A percentile compares a stretch with the other conserved stretches of the same genome.
These are phyloP conservation scores for Caenorhabditis macrosperma DNA, from an alignment of 2,888 invertebrate genomes.

Conservation along the genomic window DNA sequence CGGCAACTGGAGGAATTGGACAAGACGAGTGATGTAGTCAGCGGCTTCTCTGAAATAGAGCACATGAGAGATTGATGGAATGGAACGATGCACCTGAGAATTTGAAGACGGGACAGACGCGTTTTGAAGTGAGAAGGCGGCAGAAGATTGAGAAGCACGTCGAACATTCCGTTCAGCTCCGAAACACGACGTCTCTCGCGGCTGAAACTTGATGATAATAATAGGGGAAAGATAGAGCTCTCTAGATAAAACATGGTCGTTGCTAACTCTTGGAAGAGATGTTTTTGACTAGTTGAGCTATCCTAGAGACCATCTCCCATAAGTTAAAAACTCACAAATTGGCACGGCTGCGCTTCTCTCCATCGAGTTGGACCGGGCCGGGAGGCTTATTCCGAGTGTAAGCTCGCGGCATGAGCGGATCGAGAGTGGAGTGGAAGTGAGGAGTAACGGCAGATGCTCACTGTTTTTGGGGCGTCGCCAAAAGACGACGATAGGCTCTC, in stretches of 20 bases:
- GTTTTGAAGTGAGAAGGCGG: slow-evolving; percentile 19
- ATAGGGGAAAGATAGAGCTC: neutral
- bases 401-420: neutral
- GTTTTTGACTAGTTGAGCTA: too few relatives aligned
- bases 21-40: slow-evolving; percentile 18
- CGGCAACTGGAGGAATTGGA: neutral
- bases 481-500: neutral
- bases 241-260: too few relatives aligned
- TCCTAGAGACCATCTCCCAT: too few relatives aligned
- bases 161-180: slow-evolving; percentile 34
- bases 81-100: slow-evolving; percentile 13
- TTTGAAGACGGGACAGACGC: slow-evolving; percentile 21
- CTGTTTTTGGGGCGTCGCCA: neutral
- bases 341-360: neutral
- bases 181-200: slow-evolving; percentile 25
- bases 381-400: neutral
- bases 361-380: neutral
- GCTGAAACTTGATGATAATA: neutral
- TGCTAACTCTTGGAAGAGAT: too few relatives aligned
- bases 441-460: slow-evolving; percentile 9
- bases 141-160: slow-evolving; percentile 17
- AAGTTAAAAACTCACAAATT: neutral
- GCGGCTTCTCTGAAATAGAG: slow-evolving; percentile 30
- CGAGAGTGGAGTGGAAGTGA: slow-evolving; percentile 2
- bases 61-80: neutral